phyloP scores from a whole-genome alignment of 1,140 invertebrate genomes.

The Samia ricini region DNA sequence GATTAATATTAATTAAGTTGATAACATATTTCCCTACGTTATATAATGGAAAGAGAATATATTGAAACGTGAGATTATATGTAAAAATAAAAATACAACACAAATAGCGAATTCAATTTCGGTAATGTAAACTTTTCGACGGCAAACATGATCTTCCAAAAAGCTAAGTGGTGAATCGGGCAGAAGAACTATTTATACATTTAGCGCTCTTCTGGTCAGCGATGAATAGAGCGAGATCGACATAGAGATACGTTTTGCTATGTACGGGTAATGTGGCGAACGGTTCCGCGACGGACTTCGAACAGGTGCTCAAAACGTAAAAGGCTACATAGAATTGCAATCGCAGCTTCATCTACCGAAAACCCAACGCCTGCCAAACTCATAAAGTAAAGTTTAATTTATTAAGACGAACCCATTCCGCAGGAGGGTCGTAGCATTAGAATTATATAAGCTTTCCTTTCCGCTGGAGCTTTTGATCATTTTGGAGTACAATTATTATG shows the following conservation, averaged over 20 bases:
- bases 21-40: background rate
- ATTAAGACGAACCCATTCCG: background rate
- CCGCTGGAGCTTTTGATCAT: background rate
- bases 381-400: background rate
- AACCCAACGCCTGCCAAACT: constrained; percentile 14
- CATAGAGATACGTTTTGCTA: constrained; percentile 41
- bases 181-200: constrained; percentile 62
- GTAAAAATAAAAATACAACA: constrained; percentile 29
- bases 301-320: constrained; percentile 32
- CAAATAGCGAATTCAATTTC: constrained; percentile 55
- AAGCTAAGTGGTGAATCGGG: constrained; percentile 50
- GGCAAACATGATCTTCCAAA: constrained; percentile 50
- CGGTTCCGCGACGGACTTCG: constrained; percentile 18
- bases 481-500: background rate
- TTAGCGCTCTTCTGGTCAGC: constrained; percentile 56
- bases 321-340: constrained; percentile 32
- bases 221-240: constrained; percentile 66
- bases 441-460: too few relatives aligned
- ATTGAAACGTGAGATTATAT: background rate
- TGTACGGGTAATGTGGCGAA: constrained; percentile 11
- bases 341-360: constrained; percentile 38
- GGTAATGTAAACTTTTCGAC: constrained; percentile 66
- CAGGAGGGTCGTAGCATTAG: background rate
- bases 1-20: background rate
- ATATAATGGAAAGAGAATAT: background rate